Evolutionary conservation across 2,113 vertebrate species (phyloP).

Genomic region (Ophiodon elongatus): DNA sequence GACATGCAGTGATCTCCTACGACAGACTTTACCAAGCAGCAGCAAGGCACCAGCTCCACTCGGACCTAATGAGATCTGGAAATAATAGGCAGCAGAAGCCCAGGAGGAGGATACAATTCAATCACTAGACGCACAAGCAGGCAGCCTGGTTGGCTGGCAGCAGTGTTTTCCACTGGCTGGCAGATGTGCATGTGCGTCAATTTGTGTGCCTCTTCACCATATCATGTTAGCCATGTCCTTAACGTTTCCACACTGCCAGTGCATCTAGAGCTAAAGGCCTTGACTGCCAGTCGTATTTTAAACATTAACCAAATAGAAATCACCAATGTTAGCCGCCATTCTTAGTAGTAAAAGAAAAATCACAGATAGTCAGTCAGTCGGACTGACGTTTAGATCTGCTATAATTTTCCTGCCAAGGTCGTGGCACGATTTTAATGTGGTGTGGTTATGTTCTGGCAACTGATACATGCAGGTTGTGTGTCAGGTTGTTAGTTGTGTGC

Average conservation of each 20-base stretch:
- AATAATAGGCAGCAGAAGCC: constrained; percentile 36
- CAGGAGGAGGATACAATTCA: constrained; percentile 30
- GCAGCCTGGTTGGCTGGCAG: constrained; percentile 8
- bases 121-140: constrained; percentile 16
- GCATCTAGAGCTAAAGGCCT: neutral
- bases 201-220: neutral
- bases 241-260: neutral
- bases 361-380: neutral
- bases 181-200: constrained; percentile 7
- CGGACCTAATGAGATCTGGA: constrained; percentile 11
- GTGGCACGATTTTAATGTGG: neutral
- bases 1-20: constrained; percentile 22
- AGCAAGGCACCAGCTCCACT: constrained; percentile 10
- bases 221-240: neutral
- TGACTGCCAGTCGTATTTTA: neutral
- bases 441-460: neutral
- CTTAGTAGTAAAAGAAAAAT: neutral
- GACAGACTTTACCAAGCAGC: constrained; percentile 39
- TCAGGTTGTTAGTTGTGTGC: neutral
- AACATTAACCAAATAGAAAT: neutral
- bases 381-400: neutral
- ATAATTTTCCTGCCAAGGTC: neutral
- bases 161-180: constrained; percentile 8
- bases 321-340: neutral
- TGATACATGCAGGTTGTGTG: neutral